Evolutionary conservation across 2,797 vertebrate genomes (phyloP), one percentile per base, ranked within the genome.

Genomic region (Chelmon rostratus): DNA sequence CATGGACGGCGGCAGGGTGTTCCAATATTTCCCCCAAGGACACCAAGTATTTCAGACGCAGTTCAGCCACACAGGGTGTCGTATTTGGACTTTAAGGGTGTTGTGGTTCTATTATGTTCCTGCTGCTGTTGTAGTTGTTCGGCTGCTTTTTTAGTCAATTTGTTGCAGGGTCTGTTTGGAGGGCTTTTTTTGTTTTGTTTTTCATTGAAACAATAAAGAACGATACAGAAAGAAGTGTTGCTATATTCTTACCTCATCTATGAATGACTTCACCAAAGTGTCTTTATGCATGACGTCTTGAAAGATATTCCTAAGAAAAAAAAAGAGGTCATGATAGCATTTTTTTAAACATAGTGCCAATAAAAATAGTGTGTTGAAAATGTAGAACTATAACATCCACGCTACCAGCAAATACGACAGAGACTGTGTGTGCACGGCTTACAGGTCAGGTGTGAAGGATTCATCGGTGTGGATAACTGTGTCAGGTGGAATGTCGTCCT

Each of bases 371-470:
- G 13, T 6, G 49, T 3, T 16, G 10, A 71, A 19, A 13, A 21
- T 46, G 37, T 2, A 52, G 23, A 38, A n/a, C 0, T 19, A 4
- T 3, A 37, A 33, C 25, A 33, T 23, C 49, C 10, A 23, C 42
- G 10, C n/a, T 3, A 23, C 40, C 4, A 13, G 31, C n/a, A 28
- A 47, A 57, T 0, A 23, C 15, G 67, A 53, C 6, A 68, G 9
- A 69, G 28, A 11, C 16, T 5, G 21, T 38, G 47, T 37, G 75
- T 10, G 47, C 16, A 8, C 49, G 53, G 6, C 97, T 31, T 95
- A 99, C 98, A 99, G 88, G 89, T 99, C 97, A n/a, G 98, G 98
- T 2, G 97, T 99, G 93, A 98, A 99, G 86, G 91, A 96, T 71
- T 99, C 97, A 11, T 98, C 97, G 1, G 96, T 97, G 91, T 97